Conservation (phyloP, 1,140 invertebrate genomes). For the Yoshiicerus persimilis region DNA sequence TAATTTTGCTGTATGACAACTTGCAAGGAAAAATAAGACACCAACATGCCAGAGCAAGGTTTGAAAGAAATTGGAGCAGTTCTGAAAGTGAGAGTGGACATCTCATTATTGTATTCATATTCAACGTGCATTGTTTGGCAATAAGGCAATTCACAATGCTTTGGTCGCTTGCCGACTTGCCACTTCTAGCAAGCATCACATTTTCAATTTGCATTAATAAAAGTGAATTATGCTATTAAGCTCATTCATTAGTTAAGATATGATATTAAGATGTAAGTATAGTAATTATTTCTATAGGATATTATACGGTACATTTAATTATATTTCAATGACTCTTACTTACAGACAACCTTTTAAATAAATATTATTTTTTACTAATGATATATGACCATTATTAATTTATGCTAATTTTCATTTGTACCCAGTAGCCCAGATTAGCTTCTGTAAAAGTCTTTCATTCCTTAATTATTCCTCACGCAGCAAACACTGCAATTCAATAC, state of each 20-base stretch:
- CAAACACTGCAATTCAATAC: neutral
- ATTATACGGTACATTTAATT: no score
- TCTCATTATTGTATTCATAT: neutral
- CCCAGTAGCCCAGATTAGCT: no score
- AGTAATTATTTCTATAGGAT: no score
- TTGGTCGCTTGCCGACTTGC: neutral
- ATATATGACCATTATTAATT: no score
- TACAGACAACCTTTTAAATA: no score
- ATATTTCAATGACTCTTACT: no score
- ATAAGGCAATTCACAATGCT: neutral
- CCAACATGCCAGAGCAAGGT: neutral
- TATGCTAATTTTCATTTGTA: no score
- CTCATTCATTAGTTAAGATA: neutral
- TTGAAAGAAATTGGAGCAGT: neutral
- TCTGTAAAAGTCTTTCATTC: no score
- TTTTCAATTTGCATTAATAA: neutral
- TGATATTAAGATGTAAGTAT: no score
- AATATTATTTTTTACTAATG: no score
- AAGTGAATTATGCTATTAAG: neutral
- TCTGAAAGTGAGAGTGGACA: neutral
- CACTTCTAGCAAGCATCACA: neutral
- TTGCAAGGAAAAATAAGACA: neutral
- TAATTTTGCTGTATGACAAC: neutral
- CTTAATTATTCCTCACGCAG: neutral
- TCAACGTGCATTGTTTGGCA: neutral